A percentile compares a stretch with the other conserved stretches of the same genome.
phyloP scores from a whole-genome alignment of 2,888 invertebrate species.

The Ophion ventricosus region DNA sequence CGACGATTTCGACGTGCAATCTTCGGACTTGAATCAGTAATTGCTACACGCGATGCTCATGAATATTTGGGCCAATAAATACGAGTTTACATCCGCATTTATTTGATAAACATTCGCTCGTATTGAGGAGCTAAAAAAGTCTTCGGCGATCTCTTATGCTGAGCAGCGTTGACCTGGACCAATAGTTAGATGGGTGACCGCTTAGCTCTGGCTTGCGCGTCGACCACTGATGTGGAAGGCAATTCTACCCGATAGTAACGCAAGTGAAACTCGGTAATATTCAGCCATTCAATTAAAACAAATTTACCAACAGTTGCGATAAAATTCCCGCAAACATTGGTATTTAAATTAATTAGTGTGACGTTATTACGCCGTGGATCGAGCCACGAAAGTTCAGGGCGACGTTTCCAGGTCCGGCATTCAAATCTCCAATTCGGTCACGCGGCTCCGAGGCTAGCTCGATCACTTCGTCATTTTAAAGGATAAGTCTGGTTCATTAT shows the following conservation, averaged over 20 bases:
- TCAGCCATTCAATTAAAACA: background rate
- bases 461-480: background rate
- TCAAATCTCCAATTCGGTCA: conserved; percentile 55
- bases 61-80: background rate
- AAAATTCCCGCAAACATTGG: background rate
- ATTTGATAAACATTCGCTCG: background rate
- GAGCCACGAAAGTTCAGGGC: background rate
- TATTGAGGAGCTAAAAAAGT: background rate
- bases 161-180: no score
- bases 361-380: background rate
- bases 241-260: no score
- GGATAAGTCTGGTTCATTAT: background rate
- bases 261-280: background rate
- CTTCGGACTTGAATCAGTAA: background rate
- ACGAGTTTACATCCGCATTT: background rate
- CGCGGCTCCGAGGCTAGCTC: background rate
- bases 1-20: background rate
- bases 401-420: conserved; percentile 43
- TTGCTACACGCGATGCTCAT: conserved; percentile 6
- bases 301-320: background rate
- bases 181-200: background rate
- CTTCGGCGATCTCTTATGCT: background rate
- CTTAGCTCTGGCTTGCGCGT: background rate
- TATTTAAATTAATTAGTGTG: background rate
- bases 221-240: background rate